Base-by-base conservation (phyloP, 2,888 invertebrate species). In the Isotomurus palustris region DNA sequence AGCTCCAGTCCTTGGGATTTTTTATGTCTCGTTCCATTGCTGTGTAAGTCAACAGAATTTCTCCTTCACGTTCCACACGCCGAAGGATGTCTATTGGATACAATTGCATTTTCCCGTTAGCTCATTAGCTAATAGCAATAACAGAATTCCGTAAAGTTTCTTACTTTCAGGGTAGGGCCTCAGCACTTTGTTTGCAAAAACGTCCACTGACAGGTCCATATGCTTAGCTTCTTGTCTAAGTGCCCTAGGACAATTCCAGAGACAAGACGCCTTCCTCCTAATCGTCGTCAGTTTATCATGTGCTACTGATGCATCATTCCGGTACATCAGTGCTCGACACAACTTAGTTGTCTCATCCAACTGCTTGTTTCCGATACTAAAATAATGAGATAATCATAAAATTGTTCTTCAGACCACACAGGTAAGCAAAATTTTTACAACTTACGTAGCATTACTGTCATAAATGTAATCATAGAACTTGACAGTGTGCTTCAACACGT, bases 401-500 rank as follows among this genome's bases (percentile, higher is more conserved):
- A 22, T 21, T 25, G 10, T 45, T 24, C 10, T 45, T 19, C 10
- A 22, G 21, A 5, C 19, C 17, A 19, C 22, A n/a, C 10, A 8
- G 19, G 19, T 29, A 10, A 48, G 10, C 19, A 24, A 12, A 25
- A 45, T 8, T 5, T 52, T 38, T 19, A 47, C 19, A 40, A 27
- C 79, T 76, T 78, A 84, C 84, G 79, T 77, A 73, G 86, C 83
- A 77, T 96, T 96, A 32, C 90, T 91, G 22, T 83, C 79, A 66
- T 78, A 80, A 47, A 97, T 82, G 74, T 93, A 96, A 24, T 85
- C 77, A 71, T 80, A 83, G 75, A 96, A 96, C 1, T 76, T 74
- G 14, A 77, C 73, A 73, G 94, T 88, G n/a, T 78, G 77, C 66
- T 80, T 80, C 48, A 96, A 76, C 2, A 85, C 75, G 1, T 83